These are phyloP conservation scores for Manacus vitellinus DNA, from an alignment of 2,113 vertebrate species.

Conservation along the genomic window DNA sequence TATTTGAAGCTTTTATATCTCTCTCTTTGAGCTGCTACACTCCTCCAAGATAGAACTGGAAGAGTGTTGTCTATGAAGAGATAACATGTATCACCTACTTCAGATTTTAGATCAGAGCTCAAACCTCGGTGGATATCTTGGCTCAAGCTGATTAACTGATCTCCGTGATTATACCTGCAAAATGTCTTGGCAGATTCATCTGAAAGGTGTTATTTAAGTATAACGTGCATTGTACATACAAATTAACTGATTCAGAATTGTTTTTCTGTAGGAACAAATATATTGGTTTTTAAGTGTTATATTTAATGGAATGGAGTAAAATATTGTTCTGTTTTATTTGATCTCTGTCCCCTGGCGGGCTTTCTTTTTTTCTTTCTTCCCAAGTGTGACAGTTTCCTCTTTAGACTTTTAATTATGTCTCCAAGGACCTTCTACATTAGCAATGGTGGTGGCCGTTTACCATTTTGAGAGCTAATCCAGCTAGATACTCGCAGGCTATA, in stretches of 20 bases:
- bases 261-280: constrained; percentile 42
- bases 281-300: constrained; percentile 69
- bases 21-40: not conserved
- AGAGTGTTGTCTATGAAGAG: not conserved
- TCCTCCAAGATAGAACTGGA: not conserved
- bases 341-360: constrained; percentile 53
- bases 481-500: not conserved
- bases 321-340: constrained; percentile 70
- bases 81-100: not conserved
- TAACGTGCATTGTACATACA: not conserved
- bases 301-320: constrained; percentile 71
- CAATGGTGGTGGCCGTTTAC: constrained; percentile 50
- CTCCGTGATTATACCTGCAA: not conserved
- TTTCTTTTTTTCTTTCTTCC: constrained; percentile 52
- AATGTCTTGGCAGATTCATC: not conserved
- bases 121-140: not conserved
- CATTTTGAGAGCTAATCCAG: constrained; percentile 4
- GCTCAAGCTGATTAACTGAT: constrained; percentile 16
- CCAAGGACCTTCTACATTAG: constrained; percentile 44
- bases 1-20: not conserved
- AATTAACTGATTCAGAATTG: not conserved
- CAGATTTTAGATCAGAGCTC: not conserved
- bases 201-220: constrained; percentile 18
- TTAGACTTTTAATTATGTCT: constrained; percentile 69
- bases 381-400: constrained; percentile 64